A percentile compares a stretch with the other conserved stretches of the same genome.
Evolutionary conservation across 1,140 invertebrate species (phyloP).

Genomic region (Brachionus rubens): DNA sequence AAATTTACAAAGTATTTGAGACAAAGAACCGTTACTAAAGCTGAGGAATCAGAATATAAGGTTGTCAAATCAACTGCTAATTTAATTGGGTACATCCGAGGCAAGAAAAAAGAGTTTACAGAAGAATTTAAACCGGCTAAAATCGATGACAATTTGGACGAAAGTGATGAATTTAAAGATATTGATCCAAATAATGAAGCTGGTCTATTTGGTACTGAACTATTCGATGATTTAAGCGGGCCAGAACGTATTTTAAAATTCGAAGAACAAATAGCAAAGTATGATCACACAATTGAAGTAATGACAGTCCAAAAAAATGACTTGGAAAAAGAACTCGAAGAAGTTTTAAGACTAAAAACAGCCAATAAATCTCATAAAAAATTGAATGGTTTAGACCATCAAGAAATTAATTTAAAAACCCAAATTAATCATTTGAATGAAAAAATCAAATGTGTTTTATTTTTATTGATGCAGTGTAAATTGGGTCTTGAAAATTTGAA

Average conservation of each 20-base stretch:
- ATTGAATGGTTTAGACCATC: not conserved
- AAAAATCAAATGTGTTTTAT: slow-evolving; percentile 32
- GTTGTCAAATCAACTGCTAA: slow-evolving; percentile 3
- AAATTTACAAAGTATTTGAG: not conserved
- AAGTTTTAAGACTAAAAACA: not conserved
- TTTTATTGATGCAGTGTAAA: slow-evolving; percentile 33
- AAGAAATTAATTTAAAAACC: not conserved
- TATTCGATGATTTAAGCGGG: slow-evolving; percentile 5
- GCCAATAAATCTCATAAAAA: not conserved
- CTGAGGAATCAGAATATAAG: not conserved
- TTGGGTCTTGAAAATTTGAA: slow-evolving; percentile 5
- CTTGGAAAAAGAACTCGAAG: not conserved
- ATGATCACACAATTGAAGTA: slow-evolving; percentile 7
- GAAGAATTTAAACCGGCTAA: not conserved
- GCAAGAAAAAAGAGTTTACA: not conserved
- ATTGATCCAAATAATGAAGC: slow-evolving; percentile 1
- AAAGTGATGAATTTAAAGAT: slow-evolving; percentile 25
- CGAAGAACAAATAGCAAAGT: slow-evolving; percentile 26
- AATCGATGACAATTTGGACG: not conserved
- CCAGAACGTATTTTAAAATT: slow-evolving; percentile 7
- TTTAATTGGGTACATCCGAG: slow-evolving; percentile 1
- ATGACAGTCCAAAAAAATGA: slow-evolving; percentile 29
- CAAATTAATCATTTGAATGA: slow-evolving; percentile 42
- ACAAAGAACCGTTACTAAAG: not conserved
- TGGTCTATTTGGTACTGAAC: slow-evolving; percentile 6